These are phyloP conservation scores for Cyanoderma ruficeps DNA, from an alignment of 2,113 vertebrate genomes.

Conservation along the genomic window DNA sequence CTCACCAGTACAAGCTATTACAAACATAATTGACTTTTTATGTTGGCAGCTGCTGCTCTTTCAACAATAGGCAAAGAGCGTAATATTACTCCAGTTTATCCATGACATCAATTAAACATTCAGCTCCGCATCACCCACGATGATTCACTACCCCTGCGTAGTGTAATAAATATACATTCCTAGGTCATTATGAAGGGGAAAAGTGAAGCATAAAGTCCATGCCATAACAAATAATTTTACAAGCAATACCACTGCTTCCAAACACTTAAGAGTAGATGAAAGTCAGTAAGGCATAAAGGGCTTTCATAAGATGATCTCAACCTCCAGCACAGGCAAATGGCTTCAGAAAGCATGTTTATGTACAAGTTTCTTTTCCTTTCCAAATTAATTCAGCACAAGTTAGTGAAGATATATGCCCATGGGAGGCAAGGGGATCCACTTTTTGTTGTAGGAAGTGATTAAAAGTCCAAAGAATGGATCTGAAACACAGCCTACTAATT, in stretches of 20 bases:
- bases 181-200: not conserved
- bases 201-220: constrained; percentile 4
- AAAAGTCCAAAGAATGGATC: not conserved
- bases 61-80: not conserved
- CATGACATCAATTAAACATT: constrained; percentile 37
- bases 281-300: not conserved
- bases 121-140: not conserved
- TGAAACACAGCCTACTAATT: not conserved
- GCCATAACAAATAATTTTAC: constrained; percentile 17
- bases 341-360: not conserved
- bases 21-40: constrained; percentile 19
- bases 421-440: not conserved
- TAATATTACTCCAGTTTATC: constrained; percentile 14
- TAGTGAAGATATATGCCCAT: not conserved
- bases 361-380: not conserved
- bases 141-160: not conserved
- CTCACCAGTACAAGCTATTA: constrained; percentile 13
- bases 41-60: constrained; percentile 48
- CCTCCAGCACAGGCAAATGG: not conserved
- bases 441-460: not conserved
- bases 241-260: not conserved
- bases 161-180: constrained; percentile 22
- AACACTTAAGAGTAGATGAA: not conserved
- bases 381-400: not conserved
- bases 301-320: not conserved